Conservation (phyloP, 2,888 invertebrate species). For the Theodoxus fluviatilis region DNA sequence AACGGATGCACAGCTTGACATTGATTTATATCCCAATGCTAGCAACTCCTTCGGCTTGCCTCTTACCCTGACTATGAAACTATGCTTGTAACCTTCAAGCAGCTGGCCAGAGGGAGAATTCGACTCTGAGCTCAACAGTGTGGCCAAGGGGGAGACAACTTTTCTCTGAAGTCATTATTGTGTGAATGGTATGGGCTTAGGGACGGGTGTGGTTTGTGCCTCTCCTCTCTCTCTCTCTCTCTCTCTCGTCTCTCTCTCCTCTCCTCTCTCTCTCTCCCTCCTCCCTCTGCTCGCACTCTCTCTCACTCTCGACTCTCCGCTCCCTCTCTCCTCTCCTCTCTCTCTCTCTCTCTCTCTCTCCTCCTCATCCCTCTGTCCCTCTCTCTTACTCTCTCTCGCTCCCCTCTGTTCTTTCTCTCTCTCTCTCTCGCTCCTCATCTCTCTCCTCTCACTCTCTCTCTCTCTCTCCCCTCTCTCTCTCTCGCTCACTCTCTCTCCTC, state of each 20-base stretch:
- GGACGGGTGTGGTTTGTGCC: too few species aligned
- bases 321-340: background rate
- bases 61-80: too few species aligned
- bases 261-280: background rate
- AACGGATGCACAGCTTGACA: too few species aligned
- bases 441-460: conserved; percentile 12
- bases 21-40: too few species aligned
- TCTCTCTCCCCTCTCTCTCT: conserved; percentile 1
- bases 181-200: too few species aligned
- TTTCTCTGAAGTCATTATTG: too few species aligned
- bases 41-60: too few species aligned
- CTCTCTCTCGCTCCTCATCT: conserved; percentile 3
- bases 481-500: conserved; percentile 3
- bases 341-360: conserved; percentile 15
- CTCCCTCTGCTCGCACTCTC: background rate
- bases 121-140: too few species aligned
- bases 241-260: background rate
- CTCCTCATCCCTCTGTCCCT: background rate
- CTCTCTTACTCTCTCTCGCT: background rate
- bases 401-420: background rate
- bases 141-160: too few species aligned
- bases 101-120: too few species aligned
- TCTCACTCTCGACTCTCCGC: background rate
- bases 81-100: too few species aligned
- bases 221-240: background rate